phyloP scores from a whole-genome alignment of 2,797 vertebrate genomes.

The Tadarida brasiliensis region DNA sequence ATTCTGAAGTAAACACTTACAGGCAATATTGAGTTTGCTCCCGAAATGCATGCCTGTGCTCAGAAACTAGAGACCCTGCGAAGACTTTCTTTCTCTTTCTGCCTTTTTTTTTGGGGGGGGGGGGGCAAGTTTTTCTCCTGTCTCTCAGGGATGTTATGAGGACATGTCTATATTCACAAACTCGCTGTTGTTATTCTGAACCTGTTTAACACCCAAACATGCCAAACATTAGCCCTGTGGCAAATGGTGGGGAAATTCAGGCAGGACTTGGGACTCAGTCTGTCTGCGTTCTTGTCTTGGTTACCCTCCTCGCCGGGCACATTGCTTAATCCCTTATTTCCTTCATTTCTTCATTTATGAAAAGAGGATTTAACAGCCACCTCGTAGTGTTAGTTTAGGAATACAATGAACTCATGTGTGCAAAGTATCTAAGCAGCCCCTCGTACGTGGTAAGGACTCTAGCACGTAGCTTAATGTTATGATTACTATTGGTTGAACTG shows the following conservation, averaged over 20 bases:
- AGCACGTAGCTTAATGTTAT: not conserved
- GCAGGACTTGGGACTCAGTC: not conserved
- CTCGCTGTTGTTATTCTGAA: not conserved
- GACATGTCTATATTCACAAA: not conserved
- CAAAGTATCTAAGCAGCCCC: not conserved
- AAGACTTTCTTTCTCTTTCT: not conserved
- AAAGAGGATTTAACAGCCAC: not conserved
- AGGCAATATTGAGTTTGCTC: accelerated
- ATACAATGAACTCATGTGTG: not conserved
- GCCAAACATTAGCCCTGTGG: not conserved
- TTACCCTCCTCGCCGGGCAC: accelerated
- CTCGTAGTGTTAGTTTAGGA: not conserved
- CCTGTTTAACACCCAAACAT: not conserved
- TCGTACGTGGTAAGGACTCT: accelerated
- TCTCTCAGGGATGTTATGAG: not conserved
- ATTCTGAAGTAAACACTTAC: not conserved
- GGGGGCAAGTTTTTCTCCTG: not conserved
- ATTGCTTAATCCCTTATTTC: not conserved
- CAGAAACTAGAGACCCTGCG: not conserved
- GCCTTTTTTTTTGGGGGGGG: not conserved
- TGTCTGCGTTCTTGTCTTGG: not conserved
- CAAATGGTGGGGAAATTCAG: not conserved
- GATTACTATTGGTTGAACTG: not conserved
- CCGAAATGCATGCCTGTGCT: not conserved
- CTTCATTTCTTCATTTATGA: conserved; percentile 1